phyloP scores from a whole-genome alignment of 2,888 invertebrate species.

The Ctenicera cuprea region DNA sequence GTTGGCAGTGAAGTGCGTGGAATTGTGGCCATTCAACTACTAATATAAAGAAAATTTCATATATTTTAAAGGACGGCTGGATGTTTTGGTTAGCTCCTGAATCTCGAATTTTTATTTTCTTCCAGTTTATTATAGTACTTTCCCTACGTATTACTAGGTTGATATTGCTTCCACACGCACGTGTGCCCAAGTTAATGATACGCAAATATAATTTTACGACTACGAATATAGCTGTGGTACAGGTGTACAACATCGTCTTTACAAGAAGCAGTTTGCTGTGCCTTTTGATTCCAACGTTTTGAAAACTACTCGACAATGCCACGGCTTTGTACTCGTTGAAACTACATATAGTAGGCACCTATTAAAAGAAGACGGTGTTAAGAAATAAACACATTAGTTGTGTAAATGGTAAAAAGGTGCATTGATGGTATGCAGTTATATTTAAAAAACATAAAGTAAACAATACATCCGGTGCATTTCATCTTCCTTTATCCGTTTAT shows the following conservation, averaged over 20 bases:
- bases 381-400: conserved; percentile 47
- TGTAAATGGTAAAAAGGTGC: conserved; percentile 51
- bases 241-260: conserved; percentile 51
- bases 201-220: conserved; percentile 58
- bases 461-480: conserved; percentile 63
- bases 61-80: too few species aligned
- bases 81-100: not conserved
- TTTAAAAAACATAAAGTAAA: conserved; percentile 60
- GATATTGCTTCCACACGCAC: conserved; percentile 50
- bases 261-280: not conserved
- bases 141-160: conserved; percentile 29
- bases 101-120: not conserved
- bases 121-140: conserved; percentile 19
- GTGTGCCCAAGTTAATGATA: conserved; percentile 54
- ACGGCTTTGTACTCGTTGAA: not conserved
- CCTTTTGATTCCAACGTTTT: not conserved
- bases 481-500: conserved; percentile 64
- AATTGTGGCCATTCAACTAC: too few species aligned
- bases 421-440: conserved; percentile 53
- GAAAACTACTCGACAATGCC: not conserved
- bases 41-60: too few species aligned
- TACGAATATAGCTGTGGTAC: conserved; percentile 52
- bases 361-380: conserved; percentile 1
- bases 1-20: too few species aligned
- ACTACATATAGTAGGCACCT: not conserved